A percentile compares a stretch with the other conserved stretches of the same genome.
phyloP scores from a whole-genome alignment of 2,797 vertebrate species.

The Apogon talboti region DNA sequence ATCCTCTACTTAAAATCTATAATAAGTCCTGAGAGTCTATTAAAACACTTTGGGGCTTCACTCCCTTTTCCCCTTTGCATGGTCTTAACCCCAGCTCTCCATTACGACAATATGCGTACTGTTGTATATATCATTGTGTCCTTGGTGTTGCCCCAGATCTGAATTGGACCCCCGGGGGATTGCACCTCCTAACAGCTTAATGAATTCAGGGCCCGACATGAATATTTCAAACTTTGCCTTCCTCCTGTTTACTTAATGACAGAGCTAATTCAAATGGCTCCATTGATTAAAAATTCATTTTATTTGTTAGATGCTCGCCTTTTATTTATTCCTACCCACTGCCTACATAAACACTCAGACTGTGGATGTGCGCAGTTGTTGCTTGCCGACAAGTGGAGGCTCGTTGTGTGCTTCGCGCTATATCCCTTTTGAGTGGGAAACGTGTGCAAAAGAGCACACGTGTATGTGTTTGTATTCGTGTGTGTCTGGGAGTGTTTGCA shows the following conservation, averaged over 20 bases:
- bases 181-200: slow-evolving; percentile 60
- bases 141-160: slow-evolving; percentile 72
- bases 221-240: slow-evolving; percentile 79
- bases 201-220: slow-evolving; percentile 72
- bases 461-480: slow-evolving; percentile 29
- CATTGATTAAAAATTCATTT: slow-evolving; percentile 81
- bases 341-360: background rate
- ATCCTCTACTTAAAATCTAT: slow-evolving; percentile 44
- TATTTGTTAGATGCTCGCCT: slow-evolving; percentile 77
- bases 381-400: slow-evolving; percentile 41
- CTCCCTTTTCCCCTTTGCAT: slow-evolving; percentile 16
- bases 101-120: slow-evolving; percentile 43
- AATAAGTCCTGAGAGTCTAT: slow-evolving; percentile 46
- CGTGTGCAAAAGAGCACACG: slow-evolving; percentile 38
- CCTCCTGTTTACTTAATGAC: slow-evolving; percentile 83
- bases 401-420: slow-evolving; percentile 41
- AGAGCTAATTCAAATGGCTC: slow-evolving; percentile 74
- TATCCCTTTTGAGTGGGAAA: slow-evolving; percentile 38
- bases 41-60: slow-evolving; percentile 29
- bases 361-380: slow-evolving; percentile 14
- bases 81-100: slow-evolving; percentile 1
- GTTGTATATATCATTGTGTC: slow-evolving; percentile 34
- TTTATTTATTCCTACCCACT: slow-evolving; percentile 71
- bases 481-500: slow-evolving; percentile 52
- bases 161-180: slow-evolving; percentile 60